Evolutionary conservation across 1,140 invertebrate genomes (phyloP).

Genomic region (Macrosteles quadrilineatus): DNA sequence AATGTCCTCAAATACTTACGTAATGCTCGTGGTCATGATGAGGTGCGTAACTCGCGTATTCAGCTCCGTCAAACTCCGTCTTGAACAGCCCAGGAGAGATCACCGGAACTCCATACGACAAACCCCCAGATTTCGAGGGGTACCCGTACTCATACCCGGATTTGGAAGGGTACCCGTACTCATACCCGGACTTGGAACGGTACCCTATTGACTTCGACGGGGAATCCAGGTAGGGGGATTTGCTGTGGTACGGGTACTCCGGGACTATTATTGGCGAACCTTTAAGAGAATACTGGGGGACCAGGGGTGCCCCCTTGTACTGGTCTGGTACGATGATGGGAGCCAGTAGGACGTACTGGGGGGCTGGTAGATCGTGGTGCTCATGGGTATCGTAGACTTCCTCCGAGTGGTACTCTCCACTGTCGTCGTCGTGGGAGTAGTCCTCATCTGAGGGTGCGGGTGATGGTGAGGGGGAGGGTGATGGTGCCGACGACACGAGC

Average conservation of each 20-base stretch:
- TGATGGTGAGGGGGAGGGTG: background rate
- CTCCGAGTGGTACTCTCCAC: background rate
- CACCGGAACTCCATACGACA: background rate
- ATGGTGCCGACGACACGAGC: background rate
- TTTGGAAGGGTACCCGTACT: too few relatives aligned
- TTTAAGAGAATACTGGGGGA: background rate
- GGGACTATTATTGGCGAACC: too few relatives aligned
- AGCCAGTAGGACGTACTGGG: background rate
- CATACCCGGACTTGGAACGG: background rate
- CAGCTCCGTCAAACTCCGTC: slow-evolving; percentile 32
- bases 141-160: too few relatives aligned
- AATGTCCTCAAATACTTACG: slow-evolving; percentile 43
- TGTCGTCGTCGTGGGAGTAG: background rate
- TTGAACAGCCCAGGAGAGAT: slow-evolving; percentile 2
- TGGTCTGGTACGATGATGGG: slow-evolving; percentile 4
- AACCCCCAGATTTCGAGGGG: too few relatives aligned
- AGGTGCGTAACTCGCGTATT: slow-evolving; percentile 43
- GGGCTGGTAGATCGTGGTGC: background rate
- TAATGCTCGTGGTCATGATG: slow-evolving; percentile 45
- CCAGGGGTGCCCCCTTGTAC: background rate
- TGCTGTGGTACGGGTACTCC: too few relatives aligned
- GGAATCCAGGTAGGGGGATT: too few relatives aligned
- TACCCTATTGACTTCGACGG: background rate
- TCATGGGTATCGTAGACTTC: background rate
- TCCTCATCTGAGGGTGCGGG: background rate